phyloP scores from a whole-genome alignment of 2,888 invertebrate genomes.

The Melanotus villosus region DNA sequence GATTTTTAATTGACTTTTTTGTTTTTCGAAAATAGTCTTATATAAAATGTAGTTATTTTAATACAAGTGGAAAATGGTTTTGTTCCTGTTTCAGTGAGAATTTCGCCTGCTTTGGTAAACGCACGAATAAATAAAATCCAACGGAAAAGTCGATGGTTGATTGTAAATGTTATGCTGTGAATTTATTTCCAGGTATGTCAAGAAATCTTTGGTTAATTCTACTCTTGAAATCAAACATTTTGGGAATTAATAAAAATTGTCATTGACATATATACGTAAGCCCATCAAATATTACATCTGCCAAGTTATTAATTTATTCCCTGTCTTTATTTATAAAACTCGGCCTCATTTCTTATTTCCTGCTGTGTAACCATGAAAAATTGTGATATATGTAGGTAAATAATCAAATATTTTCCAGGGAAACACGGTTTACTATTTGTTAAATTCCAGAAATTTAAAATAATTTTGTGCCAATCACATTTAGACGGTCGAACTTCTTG shows the following conservation, averaged over 20 bases:
- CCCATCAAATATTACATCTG: conserved; percentile 27
- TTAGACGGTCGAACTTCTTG: not conserved
- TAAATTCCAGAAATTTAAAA: conserved; percentile 26
- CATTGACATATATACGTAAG: conserved; percentile 26
- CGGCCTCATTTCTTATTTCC: conserved; percentile 36
- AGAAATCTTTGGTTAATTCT: too few species aligned
- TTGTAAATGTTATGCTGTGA: too few species aligned
- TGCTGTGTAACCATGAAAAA: conserved; percentile 18
- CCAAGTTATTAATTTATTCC: conserved; percentile 32
- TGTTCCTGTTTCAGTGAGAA: too few species aligned
- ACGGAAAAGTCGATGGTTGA: too few species aligned
- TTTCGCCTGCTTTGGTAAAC: too few species aligned
- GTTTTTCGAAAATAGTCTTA: too few species aligned
- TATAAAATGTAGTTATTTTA: too few species aligned
- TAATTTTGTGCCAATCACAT: conserved; percentile 27
- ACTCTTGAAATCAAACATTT: too few species aligned
- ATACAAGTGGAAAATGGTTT: too few species aligned
- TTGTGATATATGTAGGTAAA: conserved; percentile 32
- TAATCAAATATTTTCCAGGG: conserved; percentile 20
- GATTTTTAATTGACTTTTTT: too few species aligned
- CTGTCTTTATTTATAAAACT: conserved; percentile 39
- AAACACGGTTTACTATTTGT: conserved; percentile 28
- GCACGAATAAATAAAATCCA: too few species aligned
- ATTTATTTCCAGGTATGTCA: too few species aligned
- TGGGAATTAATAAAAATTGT: conserved; percentile 9